Base-by-base conservation (phyloP, 1,140 invertebrate genomes). In the Pectinophora gossypiella region DNA sequence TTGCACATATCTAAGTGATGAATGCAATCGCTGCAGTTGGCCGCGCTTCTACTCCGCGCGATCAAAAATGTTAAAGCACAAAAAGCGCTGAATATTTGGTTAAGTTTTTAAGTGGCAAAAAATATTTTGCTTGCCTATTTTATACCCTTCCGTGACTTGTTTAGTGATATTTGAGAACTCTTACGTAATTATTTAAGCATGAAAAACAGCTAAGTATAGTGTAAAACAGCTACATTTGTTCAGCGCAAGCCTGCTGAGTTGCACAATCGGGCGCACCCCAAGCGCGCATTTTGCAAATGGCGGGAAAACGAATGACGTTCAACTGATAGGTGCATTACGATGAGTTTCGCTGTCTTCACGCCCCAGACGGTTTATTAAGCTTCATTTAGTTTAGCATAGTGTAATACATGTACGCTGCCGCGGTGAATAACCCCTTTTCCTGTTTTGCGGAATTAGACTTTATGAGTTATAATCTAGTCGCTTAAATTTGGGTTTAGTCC, bases 261-360 rank as follows among this genome's bases (percentile, higher is more conserved):
- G 27, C 27, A n/a, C 27, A 32, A n/a, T 27, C 36, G 36, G 36
- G 36, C 36, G 36, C 36, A 40, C 36, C 36, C 36, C 2, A 15
- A 40, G 36, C 36, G 10, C 45, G 43, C 54, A 60, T 48, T 61
- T 63, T 65, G 59, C 62, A 69, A 64, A 68, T 64, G 59, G 60
- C 48, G 45, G 21, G 9, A 22, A 48, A 40, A 40, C 53, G 45
- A 53, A 52, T 61, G 61, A 65, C 63, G 61, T 68, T 45, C 46
- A 44, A 67, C 64, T 76, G 69, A 72, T 64, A 70, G 69, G 61
- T 71, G 65, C 72, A 76, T 72, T 72, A 64, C 16, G 21, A 62
- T 62, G 42, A 55, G 49, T 42, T 52, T 10, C 10, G 36, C 15
- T 40, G 10, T 40, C 36, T 40, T 40, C 2, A 10, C 10, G 36